These are phyloP conservation scores for Frankliniella fusca DNA, from an alignment of 2,888 invertebrate species.

Conservation along the genomic window DNA sequence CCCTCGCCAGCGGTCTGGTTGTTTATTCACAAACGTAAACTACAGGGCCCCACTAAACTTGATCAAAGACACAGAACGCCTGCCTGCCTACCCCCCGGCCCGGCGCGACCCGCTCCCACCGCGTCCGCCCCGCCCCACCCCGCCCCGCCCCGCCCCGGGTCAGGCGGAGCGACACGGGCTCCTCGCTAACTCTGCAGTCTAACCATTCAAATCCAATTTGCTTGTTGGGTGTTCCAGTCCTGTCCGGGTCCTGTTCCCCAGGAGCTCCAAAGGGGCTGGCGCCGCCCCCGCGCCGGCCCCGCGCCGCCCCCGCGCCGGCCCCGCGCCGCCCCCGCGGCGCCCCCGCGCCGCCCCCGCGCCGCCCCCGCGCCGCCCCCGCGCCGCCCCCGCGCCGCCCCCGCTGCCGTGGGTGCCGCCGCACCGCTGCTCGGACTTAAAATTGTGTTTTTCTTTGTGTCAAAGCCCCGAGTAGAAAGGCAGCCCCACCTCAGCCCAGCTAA, in stretches of 20 bases:
- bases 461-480: too few species aligned
- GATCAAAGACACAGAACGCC: conserved; percentile 16
- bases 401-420: too few species aligned
- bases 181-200: conserved; percentile 17
- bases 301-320: neutral
- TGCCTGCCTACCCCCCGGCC: neutral
- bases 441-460: too few species aligned
- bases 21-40: conserved; percentile 26
- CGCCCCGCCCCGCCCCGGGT: neutral
- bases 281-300: neutral
- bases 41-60: conserved; percentile 24
- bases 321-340: neutral
- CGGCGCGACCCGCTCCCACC: neutral
- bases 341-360: neutral
- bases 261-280: neutral
- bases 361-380: neutral
- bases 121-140: neutral
- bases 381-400: neutral
- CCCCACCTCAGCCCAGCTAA: too few species aligned
- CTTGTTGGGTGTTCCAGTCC: neutral
- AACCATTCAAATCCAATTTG: conserved; percentile 25
- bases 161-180: neutral
- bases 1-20: neutral
- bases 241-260: neutral
- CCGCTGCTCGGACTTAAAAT: too few species aligned